phyloP scores from a whole-genome alignment of 2,888 invertebrate species.

The Polymixis flavicincta region DNA sequence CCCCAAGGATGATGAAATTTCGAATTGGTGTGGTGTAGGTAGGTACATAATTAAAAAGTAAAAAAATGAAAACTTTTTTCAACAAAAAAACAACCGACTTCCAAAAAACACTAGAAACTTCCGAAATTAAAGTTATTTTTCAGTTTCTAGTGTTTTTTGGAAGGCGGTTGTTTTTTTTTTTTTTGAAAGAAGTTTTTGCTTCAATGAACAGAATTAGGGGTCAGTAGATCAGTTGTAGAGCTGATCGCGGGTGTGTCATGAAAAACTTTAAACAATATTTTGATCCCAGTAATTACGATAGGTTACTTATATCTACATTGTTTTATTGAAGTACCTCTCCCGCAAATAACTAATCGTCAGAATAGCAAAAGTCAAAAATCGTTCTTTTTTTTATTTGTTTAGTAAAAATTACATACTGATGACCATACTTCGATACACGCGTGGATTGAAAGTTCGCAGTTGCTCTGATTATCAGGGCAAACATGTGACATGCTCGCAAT shows the following conservation, averaged over 20 bases:
- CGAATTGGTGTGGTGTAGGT: no score
- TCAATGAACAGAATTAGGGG: background rate
- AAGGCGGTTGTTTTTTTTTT: no score
- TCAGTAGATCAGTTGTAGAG: background rate
- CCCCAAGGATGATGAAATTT: no score
- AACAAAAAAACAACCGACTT: no score
- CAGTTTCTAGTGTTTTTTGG: no score
- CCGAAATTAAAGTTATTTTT: no score
- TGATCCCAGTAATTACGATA: background rate
- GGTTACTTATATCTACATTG: background rate
- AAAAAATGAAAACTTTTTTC: no score
- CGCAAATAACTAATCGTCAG: background rate
- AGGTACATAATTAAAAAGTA: no score
- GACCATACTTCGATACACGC: background rate
- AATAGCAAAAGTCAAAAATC: background rate
- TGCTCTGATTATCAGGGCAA: background rate
- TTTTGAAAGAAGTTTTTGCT: no score
- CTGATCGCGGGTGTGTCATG: background rate
- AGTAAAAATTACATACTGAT: background rate
- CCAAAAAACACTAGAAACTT: no score
- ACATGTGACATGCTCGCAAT: background rate
- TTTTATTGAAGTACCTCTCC: background rate
- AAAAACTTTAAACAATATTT: background rate
- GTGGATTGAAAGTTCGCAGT: background rate
- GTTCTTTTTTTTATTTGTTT: background rate